Evolutionary conservation across 2,797 vertebrate genomes (phyloP), one percentile per base, ranked within the genome.

Genomic region (Saxicola maurus): DNA sequence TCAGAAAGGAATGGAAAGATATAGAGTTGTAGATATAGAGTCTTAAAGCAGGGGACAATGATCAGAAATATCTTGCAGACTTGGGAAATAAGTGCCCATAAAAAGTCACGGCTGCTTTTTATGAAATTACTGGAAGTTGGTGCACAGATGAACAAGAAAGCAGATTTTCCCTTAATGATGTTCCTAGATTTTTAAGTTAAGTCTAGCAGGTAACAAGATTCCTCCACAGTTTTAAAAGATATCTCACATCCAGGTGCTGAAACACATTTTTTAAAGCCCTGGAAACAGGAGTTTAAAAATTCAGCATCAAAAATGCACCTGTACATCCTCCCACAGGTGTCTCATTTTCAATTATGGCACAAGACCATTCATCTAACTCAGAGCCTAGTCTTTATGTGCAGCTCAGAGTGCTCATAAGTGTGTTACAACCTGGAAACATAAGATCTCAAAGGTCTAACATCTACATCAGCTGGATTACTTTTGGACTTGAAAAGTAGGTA

Each of bases 131-230:
- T 76, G 66, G n/a, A 92, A 90, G 89, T 12, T 69, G 45, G 45
- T 86, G 73, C 62, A 90, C 48, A 75, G 62, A 78, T 73, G 82
- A 95, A 67, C 33, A 86, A 49, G 55, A 86, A 91, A 94, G 91
- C 19, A 48, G 80, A 68, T 65, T 94, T 95, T 92, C 71, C 33
- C 56, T 77, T 92, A 94, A 94, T 94, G 74, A 91, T 84, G 86
- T 95, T 94, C 82, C 94, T 94, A 92, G 95, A 94, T 96, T 96
- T 92, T 94, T 73, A 96, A 94, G 93, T 90, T 78, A 96, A 94
- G 93, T 91, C 93, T 89, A 81, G 37, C 82, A 93, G 38, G 65
- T 93, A 95, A 85, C 68, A 87, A 89, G 77, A 76, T 87, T 83
- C 69, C 95, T 94, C 83, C 89, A 81, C 71, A 60, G 69, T 95